Conservation (phyloP, 2,113 vertebrate species). For the Chamaea fasciata region DNA sequence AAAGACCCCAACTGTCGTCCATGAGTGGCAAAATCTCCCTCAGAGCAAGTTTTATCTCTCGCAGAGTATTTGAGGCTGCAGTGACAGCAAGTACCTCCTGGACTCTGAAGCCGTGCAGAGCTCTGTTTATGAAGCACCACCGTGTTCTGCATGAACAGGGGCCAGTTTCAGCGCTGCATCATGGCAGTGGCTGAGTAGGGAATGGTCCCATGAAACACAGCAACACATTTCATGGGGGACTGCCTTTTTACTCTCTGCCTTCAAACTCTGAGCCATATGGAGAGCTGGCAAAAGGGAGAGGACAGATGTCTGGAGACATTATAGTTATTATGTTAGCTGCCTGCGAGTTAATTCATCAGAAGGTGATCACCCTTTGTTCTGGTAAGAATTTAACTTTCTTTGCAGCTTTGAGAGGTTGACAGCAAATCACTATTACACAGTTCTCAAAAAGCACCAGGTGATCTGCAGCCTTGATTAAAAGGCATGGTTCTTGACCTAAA, state of each 20-base stretch:
- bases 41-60: fast-evolving
- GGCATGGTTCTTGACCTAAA: background rate
- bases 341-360: constrained; percentile 26
- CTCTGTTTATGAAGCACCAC: background rate
- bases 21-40: background rate
- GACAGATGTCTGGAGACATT: constrained; percentile 54
- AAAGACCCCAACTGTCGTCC: background rate
- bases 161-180: background rate
- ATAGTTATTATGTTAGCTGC: constrained; percentile 40
- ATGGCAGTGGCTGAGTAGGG: background rate
- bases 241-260: constrained; percentile 17
- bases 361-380: constrained; percentile 44
- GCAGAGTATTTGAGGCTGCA: fast-evolving
- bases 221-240: background rate
- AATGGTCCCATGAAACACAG: background rate
- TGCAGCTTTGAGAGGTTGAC: constrained; percentile 28
- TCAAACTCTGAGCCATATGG: constrained; percentile 27
- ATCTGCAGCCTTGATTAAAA: constrained; percentile 29
- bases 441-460: background rate
- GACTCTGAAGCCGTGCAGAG: background rate
- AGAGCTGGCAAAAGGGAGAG: constrained; percentile 44
- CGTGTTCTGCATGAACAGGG: fast-evolving
- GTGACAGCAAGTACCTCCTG: background rate
- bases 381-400: constrained; percentile 31
- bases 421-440: constrained; percentile 24